A percentile compares a stretch with the other conserved stretches of the same genome.
phyloP scores from a whole-genome alignment of 2,797 vertebrate genomes.

The Anguilla marmorata region DNA sequence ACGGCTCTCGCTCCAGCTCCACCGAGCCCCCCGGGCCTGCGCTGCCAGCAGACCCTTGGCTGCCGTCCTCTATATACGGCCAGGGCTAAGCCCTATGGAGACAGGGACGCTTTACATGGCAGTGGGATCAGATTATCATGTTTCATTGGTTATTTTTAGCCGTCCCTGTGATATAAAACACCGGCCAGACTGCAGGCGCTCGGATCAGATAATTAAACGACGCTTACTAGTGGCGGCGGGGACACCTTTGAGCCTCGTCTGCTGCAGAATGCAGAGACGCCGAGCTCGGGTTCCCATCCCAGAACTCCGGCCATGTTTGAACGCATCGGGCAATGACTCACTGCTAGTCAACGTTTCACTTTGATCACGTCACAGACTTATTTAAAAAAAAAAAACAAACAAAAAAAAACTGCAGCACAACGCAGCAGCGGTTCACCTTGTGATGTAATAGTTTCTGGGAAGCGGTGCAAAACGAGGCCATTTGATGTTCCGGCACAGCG shows the following conservation, averaged over 20 bases:
- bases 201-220: slow-evolving; percentile 42
- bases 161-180: slow-evolving; percentile 34
- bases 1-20: no score
- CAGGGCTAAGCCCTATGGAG: slow-evolving; percentile 37
- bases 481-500: neutral
- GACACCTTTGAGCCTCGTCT: slow-evolving; percentile 37
- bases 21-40: neutral
- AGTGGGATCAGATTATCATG: slow-evolving; percentile 37
- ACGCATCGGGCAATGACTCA: slow-evolving; percentile 29
- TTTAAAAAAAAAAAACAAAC: neutral
- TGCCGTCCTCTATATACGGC: slow-evolving; percentile 23
- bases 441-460: neutral
- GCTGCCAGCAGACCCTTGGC: neutral
- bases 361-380: neutral
- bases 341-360: neutral
- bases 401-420: neutral
- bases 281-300: slow-evolving; percentile 36
- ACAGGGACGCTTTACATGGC: slow-evolving; percentile 29
- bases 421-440: neutral
- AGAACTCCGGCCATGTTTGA: slow-evolving; percentile 39
- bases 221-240: slow-evolving; percentile 34
- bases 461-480: neutral
- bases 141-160: slow-evolving; percentile 47
- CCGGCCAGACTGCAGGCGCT: slow-evolving; percentile 30
- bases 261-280: slow-evolving; percentile 29